Conservation (phyloP, 1,140 invertebrate species). For the Lucilia sericata region DNA sequence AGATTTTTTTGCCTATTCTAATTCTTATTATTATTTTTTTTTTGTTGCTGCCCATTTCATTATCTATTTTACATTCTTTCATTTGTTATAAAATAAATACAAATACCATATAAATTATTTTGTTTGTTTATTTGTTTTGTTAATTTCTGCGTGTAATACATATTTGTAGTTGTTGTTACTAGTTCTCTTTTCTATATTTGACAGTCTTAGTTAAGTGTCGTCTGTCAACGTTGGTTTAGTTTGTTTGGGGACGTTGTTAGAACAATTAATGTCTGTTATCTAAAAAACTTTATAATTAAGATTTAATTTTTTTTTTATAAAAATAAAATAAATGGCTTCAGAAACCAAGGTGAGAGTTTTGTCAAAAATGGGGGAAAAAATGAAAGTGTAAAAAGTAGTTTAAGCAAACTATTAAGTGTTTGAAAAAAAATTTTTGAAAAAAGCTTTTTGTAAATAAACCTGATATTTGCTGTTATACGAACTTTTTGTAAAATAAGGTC, state of each 20-base stretch:
- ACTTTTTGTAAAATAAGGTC: too few species aligned
- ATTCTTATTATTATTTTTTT: not conserved
- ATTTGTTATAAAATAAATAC: not conserved
- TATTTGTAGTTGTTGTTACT: not conserved
- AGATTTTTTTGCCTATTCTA: not conserved
- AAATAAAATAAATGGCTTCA: not conserved
- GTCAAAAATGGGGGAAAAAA: not conserved
- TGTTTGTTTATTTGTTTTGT: not conserved
- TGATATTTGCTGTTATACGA: too few species aligned
- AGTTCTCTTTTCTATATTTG: not conserved
- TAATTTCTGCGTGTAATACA: conserved; percentile 10
- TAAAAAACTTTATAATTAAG: not conserved
- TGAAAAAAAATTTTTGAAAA: too few species aligned
- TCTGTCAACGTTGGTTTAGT: conserved; percentile 15
- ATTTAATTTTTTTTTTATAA: too few species aligned
- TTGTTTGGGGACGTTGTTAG: not conserved
- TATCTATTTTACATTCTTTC: conserved; percentile 17
- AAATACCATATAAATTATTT: too few species aligned
- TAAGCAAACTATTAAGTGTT: too few species aligned
- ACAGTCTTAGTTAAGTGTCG: conserved; percentile 20
- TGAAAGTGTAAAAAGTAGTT: not conserved
- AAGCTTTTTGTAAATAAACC: too few species aligned
- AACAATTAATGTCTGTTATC: not conserved
- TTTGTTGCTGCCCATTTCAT: not conserved
- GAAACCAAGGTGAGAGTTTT: conserved; percentile 2